Conservation (phyloP, 1,140 invertebrate species). For the Drosophila eugracilis region DNA sequence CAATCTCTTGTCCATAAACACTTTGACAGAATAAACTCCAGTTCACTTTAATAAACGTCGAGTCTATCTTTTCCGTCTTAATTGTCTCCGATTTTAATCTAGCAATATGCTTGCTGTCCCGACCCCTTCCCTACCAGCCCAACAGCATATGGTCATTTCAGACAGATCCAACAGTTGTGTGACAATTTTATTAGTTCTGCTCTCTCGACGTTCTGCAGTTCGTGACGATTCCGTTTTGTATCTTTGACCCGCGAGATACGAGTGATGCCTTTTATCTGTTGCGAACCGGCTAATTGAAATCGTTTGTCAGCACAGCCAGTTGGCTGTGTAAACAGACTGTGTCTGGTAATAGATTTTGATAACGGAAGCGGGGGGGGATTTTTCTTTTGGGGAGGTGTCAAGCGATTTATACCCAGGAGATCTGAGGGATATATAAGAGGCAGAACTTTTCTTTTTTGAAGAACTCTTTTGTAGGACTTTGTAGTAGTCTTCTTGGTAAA, state of each 20-base stretch:
- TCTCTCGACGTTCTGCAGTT: slow-evolving; percentile 26
- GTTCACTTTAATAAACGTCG: slow-evolving; percentile 14
- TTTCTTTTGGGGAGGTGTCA: slow-evolving; percentile 32
- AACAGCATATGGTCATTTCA: slow-evolving; percentile 57
- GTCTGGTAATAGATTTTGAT: slow-evolving; percentile 58
- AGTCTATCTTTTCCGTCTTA: slow-evolving; percentile 64
- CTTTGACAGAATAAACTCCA: slow-evolving; percentile 8
- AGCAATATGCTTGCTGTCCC: slow-evolving; percentile 59
- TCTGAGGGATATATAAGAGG: neutral
- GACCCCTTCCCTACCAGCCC: neutral
- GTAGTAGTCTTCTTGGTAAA: slow-evolving; percentile 38
- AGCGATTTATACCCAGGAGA: slow-evolving; percentile 39
- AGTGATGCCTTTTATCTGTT: slow-evolving; percentile 62
- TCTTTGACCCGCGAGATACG: slow-evolving; percentile 62
- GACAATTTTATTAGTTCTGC: slow-evolving; percentile 75
- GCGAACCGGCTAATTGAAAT: slow-evolving; percentile 75
- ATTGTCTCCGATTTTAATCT: slow-evolving; percentile 81
- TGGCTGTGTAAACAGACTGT: slow-evolving; percentile 61
- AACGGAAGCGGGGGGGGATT: slow-evolving; percentile 61
- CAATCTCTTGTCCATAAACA: slow-evolving; percentile 20
- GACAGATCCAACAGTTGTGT: slow-evolving; percentile 49
- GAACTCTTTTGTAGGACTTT: slow-evolving; percentile 4
- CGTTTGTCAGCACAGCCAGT: slow-evolving; percentile 68
- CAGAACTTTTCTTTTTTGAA: slow-evolving; percentile 18
- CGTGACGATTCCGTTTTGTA: slow-evolving; percentile 64